Percentiles rank a stretch among this genome's conserved stretches.
Conservation (phyloP, 2,797 vertebrate genomes). For the Orientallactaga sibirica region DNA sequence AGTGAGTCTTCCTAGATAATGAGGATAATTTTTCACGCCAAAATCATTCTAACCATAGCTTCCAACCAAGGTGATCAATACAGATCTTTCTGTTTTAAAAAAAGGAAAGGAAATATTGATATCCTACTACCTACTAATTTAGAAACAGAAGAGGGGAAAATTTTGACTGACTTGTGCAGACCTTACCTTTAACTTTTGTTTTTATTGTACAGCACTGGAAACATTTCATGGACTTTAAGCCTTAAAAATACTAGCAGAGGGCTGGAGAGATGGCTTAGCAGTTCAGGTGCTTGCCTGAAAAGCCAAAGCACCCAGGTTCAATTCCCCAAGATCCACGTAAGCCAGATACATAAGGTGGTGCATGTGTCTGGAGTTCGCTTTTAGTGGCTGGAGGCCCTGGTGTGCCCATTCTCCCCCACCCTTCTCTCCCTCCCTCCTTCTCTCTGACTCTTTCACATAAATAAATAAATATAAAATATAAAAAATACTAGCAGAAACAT, state of each 20-base stretch:
- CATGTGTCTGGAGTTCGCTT: too few species aligned
- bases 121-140: not conserved
- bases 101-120: not conserved
- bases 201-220: not conserved
- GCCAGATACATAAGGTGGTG: too few species aligned
- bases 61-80: not conserved
- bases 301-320: too few species aligned
- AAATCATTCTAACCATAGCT: not conserved
- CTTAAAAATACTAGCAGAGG: not conserved
- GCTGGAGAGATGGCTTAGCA: too few species aligned
- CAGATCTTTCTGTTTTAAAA: constrained; percentile 15
- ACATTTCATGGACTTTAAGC: not conserved
- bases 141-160: not conserved
- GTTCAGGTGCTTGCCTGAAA: too few species aligned
- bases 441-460: not conserved
- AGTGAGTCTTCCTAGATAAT: not conserved
- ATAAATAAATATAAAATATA: not conserved
- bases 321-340: too few species aligned
- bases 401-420: too few species aligned
- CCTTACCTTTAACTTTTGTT: not conserved
- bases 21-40: not conserved
- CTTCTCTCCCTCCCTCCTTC: too few species aligned
- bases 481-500: not conserved
- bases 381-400: too few species aligned
- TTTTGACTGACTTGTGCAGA: not conserved